Evolutionary conservation across 35 echinoderm and acorn worm genomes (phyloP).

Genomic region (Apostichopus parvimensis): DNA sequence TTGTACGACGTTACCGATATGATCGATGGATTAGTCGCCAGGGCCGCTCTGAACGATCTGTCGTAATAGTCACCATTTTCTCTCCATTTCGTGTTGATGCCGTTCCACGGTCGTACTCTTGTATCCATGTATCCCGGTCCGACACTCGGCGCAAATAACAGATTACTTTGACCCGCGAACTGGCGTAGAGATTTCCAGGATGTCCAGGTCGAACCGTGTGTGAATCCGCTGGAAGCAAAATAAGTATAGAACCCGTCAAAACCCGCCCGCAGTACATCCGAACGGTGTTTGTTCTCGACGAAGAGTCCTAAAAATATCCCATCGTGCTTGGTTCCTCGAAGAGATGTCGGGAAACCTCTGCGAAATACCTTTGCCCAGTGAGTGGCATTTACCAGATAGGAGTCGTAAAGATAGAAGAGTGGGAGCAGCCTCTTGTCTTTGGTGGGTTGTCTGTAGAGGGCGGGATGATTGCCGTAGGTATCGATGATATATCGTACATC

Average conservation of each 20-base stretch:
- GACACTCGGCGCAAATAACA: conserved; percentile 89
- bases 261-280: conserved; percentile 59
- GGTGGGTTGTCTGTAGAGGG: conserved; percentile 63
- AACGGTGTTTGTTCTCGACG: conserved; percentile 70
- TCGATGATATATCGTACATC: conserved; percentile 90
- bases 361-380: conserved; percentile 75
- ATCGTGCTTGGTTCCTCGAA: conserved; percentile 77
- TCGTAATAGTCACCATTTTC: conserved; percentile 77
- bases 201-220: conserved; percentile 81
- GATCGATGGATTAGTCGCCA: conserved; percentile 61
- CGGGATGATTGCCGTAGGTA: conserved; percentile 82
- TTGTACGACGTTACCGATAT: conserved; percentile 96
- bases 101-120: conserved; percentile 89
- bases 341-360: conserved; percentile 28
- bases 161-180: conserved; percentile 45
- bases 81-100: conserved; percentile 67
- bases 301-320: conserved; percentile 82
- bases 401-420: conserved; percentile 91
- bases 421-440: conserved; percentile 49
- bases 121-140: conserved; percentile 92
- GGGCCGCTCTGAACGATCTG: conserved; percentile 66
- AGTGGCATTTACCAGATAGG: conserved; percentile 69
- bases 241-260: conserved; percentile 98
- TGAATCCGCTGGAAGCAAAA: conserved; percentile 89
- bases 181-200: conserved; percentile 72